These are phyloP conservation scores for Rhynchonycteris naso DNA, from an alignment of 2,797 vertebrate species.

Conservation along the genomic window DNA sequence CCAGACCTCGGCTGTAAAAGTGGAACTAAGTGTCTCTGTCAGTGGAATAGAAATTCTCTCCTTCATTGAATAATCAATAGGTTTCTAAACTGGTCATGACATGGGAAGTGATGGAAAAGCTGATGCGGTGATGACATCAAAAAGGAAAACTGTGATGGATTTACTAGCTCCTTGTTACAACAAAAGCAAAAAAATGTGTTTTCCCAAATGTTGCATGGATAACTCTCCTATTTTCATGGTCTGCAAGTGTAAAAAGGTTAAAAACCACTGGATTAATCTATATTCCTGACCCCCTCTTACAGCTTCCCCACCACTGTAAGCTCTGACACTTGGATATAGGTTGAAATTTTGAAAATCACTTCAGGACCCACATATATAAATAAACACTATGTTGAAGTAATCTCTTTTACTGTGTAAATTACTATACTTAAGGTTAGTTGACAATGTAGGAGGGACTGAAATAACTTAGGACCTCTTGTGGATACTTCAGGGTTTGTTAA, in stretches of 20 bases:
- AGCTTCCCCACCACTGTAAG: background rate
- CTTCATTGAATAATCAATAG: background rate
- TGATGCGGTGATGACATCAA: background rate
- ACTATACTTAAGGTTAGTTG: background rate
- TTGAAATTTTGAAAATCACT: slow-evolving; percentile 22
- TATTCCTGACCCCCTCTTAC: background rate
- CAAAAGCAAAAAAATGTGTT: background rate
- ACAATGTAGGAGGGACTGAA: background rate
- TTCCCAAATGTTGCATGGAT: background rate
- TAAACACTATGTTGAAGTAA: background rate
- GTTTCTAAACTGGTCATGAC: background rate
- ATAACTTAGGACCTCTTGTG: background rate
- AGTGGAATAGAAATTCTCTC: background rate
- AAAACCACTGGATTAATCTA: background rate
- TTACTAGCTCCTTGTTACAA: background rate
- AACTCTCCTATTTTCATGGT: no score
- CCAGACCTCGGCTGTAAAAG: background rate
- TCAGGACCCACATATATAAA: background rate
- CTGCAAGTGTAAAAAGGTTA: no score
- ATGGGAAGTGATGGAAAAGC: background rate
- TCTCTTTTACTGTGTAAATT: slow-evolving; percentile 1
- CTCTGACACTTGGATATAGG: background rate
- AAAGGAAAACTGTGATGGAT: background rate
- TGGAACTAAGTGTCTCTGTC: background rate
- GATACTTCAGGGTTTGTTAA: background rate